Evolutionary conservation across 2,888 invertebrate genomes (phyloP), one percentile per base, ranked within the genome.

Genomic region (Notodonta dromedarius): DNA sequence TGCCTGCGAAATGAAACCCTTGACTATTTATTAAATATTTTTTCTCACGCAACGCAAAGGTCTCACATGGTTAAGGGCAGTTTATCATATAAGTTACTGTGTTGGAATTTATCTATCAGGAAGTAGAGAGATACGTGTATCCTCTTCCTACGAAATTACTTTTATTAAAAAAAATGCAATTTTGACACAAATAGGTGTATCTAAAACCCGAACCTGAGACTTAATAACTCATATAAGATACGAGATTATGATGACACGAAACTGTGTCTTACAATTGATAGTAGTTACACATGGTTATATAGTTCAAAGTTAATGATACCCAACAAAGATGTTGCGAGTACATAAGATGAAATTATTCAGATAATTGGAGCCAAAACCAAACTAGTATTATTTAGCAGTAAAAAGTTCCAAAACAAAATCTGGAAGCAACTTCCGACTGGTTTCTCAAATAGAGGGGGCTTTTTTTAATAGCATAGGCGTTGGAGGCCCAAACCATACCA

Each of bases 31-130:
- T 71, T 70, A 64, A 71, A 78, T 73, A 58, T 58, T 72, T 76
- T 85, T 89, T 91, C 91, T 89, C 91, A 91, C 91, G 90, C 80
- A 75, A 76, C 73, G 69, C 60, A 74, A 77, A 73, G 67, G 65
- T 70, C 66, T 76, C 70, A 68, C 75, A 66, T 75, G 74, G 66
- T 57, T 57, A 57, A 59, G 64, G 58, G 62, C 69, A 48, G 67
- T 76, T 69, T 63, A 68, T 76, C 60, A 69, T 58, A 44, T 35
- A 60, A 57, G 61, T 63, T 62, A 59, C 35, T 60, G 57, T 57
- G 60, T 50, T 59, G 40, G 66, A 63, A 69, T 64, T 61, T 56
- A 53, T 61, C 24, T 0, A 51, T 51, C 51, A 24, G 48, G 48
- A 14, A 48, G n/a, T 48, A 4, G 48, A 48, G 14, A n/a, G 8